Evolutionary conservation across 2,113 vertebrate species (phyloP), one percentile per base, ranked within the genome.

Genomic region (Macaca mulatta): DNA sequence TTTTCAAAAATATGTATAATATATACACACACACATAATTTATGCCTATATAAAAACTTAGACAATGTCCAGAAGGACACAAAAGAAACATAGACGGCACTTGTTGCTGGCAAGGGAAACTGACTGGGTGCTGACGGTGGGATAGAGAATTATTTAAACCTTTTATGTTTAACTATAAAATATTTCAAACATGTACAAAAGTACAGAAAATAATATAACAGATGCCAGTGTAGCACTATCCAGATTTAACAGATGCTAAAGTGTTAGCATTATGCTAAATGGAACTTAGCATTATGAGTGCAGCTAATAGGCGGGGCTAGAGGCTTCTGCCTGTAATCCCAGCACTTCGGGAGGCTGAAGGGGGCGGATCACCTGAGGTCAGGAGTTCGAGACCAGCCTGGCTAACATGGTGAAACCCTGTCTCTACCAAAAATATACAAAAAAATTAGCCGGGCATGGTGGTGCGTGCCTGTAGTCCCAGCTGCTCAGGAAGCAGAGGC

Each of bases 161-260:
- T 64, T 64, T 64, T 75, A 78, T 93, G n/a, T 75, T 35, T 32
- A 2, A 35, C 82, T 77, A 50, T 85, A 22, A 92, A 97, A 38
- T 94, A 88, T 69, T 91, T 93, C 35, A 50, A 94, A 30, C 82
- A 38, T 84, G 45, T 38, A 78, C 43, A 59, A 48, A 90, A 82
- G 64, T 48, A 89, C 64, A 90, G 67, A 94, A 74, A 84, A 92
- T 81, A 93, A 90, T 61, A 23, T 27, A 89, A 27, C 96, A 97
- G 96, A 95, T 96, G 94, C 30, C 72, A 43, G 17, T 78, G 81
- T 89, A 59, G 48, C 32, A 88, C 32, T 25, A 55, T 59, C 61
- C 78, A 79, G 85, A 95, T 59, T 91, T 93, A 81, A 84, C 93
- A 97, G 97, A 89, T 85, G 78, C 85, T 85, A 64, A 52, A 43